These are phyloP conservation scores for Sigmodon hispidus DNA, from an alignment of 2,113 vertebrate genomes.

Conservation along the genomic window DNA sequence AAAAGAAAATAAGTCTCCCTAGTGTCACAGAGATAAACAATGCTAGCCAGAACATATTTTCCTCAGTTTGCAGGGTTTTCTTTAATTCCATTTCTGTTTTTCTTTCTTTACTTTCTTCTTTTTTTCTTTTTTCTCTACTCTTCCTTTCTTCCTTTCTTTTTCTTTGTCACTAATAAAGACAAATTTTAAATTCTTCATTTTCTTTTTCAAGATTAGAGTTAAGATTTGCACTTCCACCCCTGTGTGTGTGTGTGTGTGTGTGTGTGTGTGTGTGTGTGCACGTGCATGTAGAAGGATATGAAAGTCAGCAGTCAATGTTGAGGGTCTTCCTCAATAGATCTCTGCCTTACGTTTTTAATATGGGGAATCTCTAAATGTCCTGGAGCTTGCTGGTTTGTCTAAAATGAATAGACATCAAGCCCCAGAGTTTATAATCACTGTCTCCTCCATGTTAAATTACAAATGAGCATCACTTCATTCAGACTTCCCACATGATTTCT, in stretches of 20 bases:
- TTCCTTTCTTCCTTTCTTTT: too few species aligned
- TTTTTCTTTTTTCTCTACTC: neutral
- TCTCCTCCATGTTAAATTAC: neutral
- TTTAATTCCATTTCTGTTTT: too few species aligned
- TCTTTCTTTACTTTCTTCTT: neutral
- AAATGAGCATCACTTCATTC: neutral
- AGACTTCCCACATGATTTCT: neutral
- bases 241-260: neutral
- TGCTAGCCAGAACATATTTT: conserved; percentile 8
- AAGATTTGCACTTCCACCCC: neutral
- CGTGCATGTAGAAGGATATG: neutral
- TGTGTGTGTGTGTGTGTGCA: neutral
- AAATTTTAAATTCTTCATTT: conserved; percentile 42
- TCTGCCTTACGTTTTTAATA: too few species aligned
- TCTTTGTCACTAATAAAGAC: neutral
- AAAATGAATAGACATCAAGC: neutral
- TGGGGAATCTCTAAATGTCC: neutral
- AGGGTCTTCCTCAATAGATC: neutral
- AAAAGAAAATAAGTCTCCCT: neutral
- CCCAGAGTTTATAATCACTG: neutral
- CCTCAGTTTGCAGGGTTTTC: neutral
- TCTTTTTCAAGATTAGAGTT: neutral
- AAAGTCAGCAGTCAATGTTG: neutral
- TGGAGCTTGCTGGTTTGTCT: neutral
- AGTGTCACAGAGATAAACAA: neutral